A percentile compares a stretch with the other conserved stretches of the same genome.
Evolutionary conservation across 2,888 invertebrate species (phyloP).

Genomic region (Ectemnius continuus): DNA sequence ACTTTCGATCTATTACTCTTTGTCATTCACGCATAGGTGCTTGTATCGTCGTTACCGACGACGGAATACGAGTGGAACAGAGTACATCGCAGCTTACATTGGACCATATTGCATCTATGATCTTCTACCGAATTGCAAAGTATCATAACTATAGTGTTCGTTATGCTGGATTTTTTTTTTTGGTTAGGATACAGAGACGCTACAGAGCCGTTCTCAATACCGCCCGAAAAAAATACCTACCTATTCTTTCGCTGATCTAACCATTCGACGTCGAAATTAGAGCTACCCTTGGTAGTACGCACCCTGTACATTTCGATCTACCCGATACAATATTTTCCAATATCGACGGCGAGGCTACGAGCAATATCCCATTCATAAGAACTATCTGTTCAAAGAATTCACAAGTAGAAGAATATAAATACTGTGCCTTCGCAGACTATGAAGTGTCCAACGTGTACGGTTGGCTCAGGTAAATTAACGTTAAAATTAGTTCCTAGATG

Average conservation of each 20-base stretch:
- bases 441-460: constrained; percentile 47
- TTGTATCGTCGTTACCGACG: constrained; percentile 29
- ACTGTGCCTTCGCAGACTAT: constrained; percentile 59
- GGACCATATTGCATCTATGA: constrained; percentile 41
- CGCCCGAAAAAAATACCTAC: not conserved
- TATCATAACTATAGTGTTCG: constrained; percentile 39
- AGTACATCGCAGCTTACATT: constrained; percentile 22
- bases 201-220: constrained; percentile 1
- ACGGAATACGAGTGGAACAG: constrained; percentile 37
- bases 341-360: constrained; percentile 17
- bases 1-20: constrained; percentile 26
- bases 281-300: not conserved
- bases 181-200: not conserved
- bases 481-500: constrained; percentile 60
- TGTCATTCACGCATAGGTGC: constrained; percentile 31
- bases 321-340: constrained; percentile 36
- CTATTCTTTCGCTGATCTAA: not conserved
- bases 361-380: constrained; percentile 39
- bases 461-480: constrained; percentile 50
- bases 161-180: not conserved
- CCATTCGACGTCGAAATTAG: not conserved
- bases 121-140: constrained; percentile 30
- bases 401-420: constrained; percentile 60
- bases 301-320: constrained; percentile 6
- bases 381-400: constrained; percentile 32